phyloP scores from a whole-genome alignment of 30 jellyfish, hydroid and myxozoan species.

The Catostylus mosaicus region DNA sequence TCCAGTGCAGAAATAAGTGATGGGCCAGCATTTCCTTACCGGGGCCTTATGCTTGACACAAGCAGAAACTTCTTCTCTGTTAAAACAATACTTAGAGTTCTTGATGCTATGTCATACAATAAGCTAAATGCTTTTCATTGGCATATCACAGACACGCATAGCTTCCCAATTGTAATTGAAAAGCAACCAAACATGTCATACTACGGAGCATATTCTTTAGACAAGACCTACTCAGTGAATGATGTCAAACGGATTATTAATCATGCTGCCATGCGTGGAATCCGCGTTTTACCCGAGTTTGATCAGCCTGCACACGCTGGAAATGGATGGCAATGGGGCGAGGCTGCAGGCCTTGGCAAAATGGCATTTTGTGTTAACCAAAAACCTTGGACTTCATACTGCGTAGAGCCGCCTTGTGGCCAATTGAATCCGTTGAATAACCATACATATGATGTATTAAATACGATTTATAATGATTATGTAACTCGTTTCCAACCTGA shows the following conservation, averaged over 20 bases:
- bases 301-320: slow-evolving; percentile 87
- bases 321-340: slow-evolving; percentile 77
- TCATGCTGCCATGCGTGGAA: slow-evolving; percentile 53
- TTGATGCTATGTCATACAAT: slow-evolving; percentile 73
- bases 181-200: slow-evolving; percentile 43
- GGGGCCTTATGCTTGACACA: slow-evolving; percentile 79
- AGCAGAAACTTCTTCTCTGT: slow-evolving; percentile 72
- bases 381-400: slow-evolving; percentile 54
- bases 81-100: slow-evolving; percentile 33
- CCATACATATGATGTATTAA: slow-evolving; percentile 34
- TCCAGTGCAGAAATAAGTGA: slow-evolving; percentile 63
- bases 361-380: slow-evolving; percentile 72
- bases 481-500: slow-evolving; percentile 53
- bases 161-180: slow-evolving; percentile 56
- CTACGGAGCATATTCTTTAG: slow-evolving; percentile 67
- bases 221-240: slow-evolving; percentile 37
- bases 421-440: slow-evolving; percentile 68
- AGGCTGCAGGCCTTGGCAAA: slow-evolving; percentile 50
- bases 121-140: slow-evolving; percentile 73
- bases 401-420: slow-evolving; percentile 80
- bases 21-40: slow-evolving; percentile 60
- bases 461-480: slow-evolving; percentile 44
- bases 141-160: slow-evolving; percentile 73
- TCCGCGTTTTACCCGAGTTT: slow-evolving; percentile 75
- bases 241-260: slow-evolving; percentile 41